A percentile compares a stretch with the other conserved stretches of the same genome.
Evolutionary conservation across 1,140 invertebrate species (phyloP).

Genomic region (Saccostrea glomerata): DNA sequence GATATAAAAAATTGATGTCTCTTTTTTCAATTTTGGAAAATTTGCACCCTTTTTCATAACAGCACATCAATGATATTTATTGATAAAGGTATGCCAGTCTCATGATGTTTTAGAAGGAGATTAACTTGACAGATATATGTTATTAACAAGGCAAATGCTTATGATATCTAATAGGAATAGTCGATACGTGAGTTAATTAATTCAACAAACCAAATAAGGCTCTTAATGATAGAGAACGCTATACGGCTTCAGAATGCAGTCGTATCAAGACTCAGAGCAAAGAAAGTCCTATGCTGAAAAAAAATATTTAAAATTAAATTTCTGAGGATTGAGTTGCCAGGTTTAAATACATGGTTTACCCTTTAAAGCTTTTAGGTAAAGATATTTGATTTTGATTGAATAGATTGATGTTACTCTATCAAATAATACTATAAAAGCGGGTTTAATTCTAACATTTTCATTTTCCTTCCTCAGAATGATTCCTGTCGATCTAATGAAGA

Average conservation of each 20-base stretch:
- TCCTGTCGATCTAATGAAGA: not conserved
- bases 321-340: not conserved
- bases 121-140: not conserved
- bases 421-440: too few relatives aligned
- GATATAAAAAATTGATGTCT: too few relatives aligned
- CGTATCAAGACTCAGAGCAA: too few relatives aligned
- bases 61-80: not conserved
- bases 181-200: not conserved
- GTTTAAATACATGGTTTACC: not conserved
- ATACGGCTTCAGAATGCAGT: not conserved
- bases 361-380: not conserved
- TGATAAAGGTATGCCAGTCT: not conserved
- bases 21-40: too few relatives aligned
- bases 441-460: not conserved
- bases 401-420: not conserved
- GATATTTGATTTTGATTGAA: not conserved
- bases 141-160: not conserved
- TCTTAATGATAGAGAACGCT: not conserved
- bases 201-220: not conserved
- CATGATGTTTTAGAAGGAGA: not conserved
- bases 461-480: constrained; percentile 1
- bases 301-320: too few relatives aligned
- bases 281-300: too few relatives aligned
- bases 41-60: not conserved
- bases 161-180: not conserved